Conservation (phyloP, 2,797 vertebrate species). For the Manis pentadactyla region DNA sequence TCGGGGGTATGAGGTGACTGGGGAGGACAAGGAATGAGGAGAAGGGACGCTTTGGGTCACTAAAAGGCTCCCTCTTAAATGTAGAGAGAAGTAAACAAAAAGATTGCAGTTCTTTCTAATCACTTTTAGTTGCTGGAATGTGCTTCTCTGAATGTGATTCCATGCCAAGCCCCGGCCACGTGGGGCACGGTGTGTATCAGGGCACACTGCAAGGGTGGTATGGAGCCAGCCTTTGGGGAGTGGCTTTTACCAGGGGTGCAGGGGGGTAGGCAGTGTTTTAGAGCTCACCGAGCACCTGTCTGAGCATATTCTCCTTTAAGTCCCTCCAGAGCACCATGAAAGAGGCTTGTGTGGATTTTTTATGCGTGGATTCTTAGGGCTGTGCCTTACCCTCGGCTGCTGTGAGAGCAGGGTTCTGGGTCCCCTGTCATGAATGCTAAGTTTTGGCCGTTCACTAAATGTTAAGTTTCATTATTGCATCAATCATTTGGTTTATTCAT, state of each 20-base stretch:
- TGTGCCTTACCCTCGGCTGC: background rate
- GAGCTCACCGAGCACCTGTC: fast-evolving
- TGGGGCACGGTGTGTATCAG: fast-evolving
- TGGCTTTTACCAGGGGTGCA: fast-evolving
- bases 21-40: background rate
- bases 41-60: background rate
- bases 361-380: fast-evolving
- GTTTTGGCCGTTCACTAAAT: background rate
- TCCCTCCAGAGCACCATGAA: background rate
- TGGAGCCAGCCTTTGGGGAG: background rate
- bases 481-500: background rate
- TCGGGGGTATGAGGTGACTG: background rate
- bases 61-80: background rate
- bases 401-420: background rate
- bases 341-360: background rate
- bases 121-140: background rate
- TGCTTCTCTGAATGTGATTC: background rate
- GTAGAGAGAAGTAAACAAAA: background rate
- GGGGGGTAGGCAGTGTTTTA: background rate
- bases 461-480: background rate
- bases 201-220: fast-evolving
- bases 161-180: background rate
- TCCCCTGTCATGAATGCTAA: background rate
- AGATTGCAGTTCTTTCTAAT: too few relatives aligned
- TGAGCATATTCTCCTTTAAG: background rate